Evolutionary conservation across 2,113 vertebrate genomes (phyloP).

Genomic region (Piprites chloris): DNA sequence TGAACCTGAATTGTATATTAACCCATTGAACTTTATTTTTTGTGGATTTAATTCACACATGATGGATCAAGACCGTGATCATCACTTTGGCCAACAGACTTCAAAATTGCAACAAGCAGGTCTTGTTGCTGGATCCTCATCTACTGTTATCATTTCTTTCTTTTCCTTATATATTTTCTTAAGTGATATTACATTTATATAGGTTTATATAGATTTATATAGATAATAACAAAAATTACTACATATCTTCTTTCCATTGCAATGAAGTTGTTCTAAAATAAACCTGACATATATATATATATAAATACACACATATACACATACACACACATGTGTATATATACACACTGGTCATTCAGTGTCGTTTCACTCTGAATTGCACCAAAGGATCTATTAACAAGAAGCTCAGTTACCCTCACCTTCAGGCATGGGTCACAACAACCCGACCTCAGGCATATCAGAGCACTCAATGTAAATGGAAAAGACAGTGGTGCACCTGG

Average conservation of each 20-base stretch:
- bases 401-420: not conserved
- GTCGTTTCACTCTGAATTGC: not conserved
- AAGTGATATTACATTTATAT: not conserved
- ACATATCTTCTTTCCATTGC: not conserved
- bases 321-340: not conserved
- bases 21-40: not conserved
- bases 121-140: not conserved
- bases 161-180: not conserved
- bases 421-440: not conserved
- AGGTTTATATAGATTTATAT: not conserved
- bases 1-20: fast-evolving
- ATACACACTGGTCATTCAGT: not conserved
- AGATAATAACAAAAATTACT: not conserved
- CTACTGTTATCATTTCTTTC: not conserved
- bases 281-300: not conserved
- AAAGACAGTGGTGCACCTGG: not conserved
- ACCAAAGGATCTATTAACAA: not conserved
- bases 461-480: not conserved
- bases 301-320: no score
- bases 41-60: not conserved
- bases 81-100: not conserved
- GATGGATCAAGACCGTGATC: not conserved
- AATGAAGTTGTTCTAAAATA: not conserved
- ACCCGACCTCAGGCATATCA: not conserved
- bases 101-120: not conserved